phyloP scores from a whole-genome alignment of 2,797 vertebrate species.

The Lindbergichthys nudifrons region DNA sequence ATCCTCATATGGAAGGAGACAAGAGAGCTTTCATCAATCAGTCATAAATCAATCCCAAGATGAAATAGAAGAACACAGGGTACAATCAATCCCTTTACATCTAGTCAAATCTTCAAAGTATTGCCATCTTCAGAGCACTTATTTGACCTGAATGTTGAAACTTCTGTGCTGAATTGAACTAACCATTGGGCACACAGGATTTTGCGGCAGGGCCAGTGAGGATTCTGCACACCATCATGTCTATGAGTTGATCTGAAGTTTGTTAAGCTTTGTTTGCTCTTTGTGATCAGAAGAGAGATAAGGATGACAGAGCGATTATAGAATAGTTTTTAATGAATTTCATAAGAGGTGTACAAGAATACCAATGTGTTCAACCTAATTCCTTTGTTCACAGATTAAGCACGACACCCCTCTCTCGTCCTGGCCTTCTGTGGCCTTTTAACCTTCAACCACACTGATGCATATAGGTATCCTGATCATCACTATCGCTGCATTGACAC shows the following conservation, averaged over 20 bases:
- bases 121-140: conserved; percentile 22
- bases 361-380: conserved; percentile 69
- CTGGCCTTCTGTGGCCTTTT: conserved; percentile 51
- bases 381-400: conserved; percentile 68
- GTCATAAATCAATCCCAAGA: conserved; percentile 65
- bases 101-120: conserved; percentile 53
- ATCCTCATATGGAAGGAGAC: conserved; percentile 48
- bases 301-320: conserved; percentile 75
- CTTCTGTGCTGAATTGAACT: conserved; percentile 32
- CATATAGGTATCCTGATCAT: conserved; percentile 24
- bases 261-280: conserved; percentile 74
- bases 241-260: conserved; percentile 53
- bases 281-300: conserved; percentile 62
- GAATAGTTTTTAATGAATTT: conserved; percentile 68
- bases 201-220: conserved; percentile 1
- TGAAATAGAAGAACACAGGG: conserved; percentile 53
- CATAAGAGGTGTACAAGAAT: conserved; percentile 60
- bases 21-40: conserved; percentile 80
- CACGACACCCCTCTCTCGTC: conserved; percentile 39
- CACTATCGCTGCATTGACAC: not conserved
- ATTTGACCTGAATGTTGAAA: conserved; percentile 45
- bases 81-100: conserved; percentile 64
- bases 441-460: conserved; percentile 49
- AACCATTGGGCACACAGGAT: conserved; percentile 35
- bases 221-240: conserved; percentile 4